These are phyloP conservation scores for Argyrosomus japonicus DNA, from an alignment of 2,113 vertebrate species.

Conservation along the genomic window DNA sequence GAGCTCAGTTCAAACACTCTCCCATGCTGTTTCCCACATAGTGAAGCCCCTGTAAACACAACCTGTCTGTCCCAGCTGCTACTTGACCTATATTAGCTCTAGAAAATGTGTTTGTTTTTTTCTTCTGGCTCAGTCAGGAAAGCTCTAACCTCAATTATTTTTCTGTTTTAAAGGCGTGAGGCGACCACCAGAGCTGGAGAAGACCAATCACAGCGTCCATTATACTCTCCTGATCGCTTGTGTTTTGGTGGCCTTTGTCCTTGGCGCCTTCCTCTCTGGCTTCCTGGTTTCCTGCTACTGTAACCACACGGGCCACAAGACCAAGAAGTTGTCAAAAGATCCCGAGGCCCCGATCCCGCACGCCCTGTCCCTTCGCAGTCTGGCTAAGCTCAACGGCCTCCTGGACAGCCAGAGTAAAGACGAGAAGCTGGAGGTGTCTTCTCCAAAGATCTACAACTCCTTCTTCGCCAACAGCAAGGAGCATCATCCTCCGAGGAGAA, in stretches of 20 bases:
- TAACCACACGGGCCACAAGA: slow-evolving; percentile 85
- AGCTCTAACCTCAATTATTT: slow-evolving; percentile 37
- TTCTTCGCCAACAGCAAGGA: slow-evolving; percentile 87
- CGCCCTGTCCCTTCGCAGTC: slow-evolving; percentile 89
- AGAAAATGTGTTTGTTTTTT: slow-evolving; percentile 32
- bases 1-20: slow-evolving; percentile 67
- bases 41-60: slow-evolving; percentile 66
- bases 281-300: slow-evolving; percentile 93
- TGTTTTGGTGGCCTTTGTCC: slow-evolving; percentile 88
- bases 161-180: slow-evolving; percentile 83
- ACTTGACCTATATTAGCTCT: slow-evolving; percentile 66
- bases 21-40: slow-evolving; percentile 58
- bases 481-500: slow-evolving; percentile 75
- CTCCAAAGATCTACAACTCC: slow-evolving; percentile 88
- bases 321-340: slow-evolving; percentile 86
- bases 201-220: slow-evolving; percentile 86
- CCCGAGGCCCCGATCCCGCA: slow-evolving; percentile 88
- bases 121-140: slow-evolving; percentile 18
- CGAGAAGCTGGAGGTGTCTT: slow-evolving; percentile 82
- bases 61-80: slow-evolving; percentile 71
- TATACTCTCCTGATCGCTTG: slow-evolving; percentile 89
- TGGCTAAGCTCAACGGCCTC: slow-evolving; percentile 91
- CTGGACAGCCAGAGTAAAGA: slow-evolving; percentile 87
- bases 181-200: slow-evolving; percentile 83
- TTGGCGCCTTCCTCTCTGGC: slow-evolving; percentile 91